Evolutionary conservation across 2,113 vertebrate genomes (phyloP).

Genomic region (Osmerus eperlanus): DNA sequence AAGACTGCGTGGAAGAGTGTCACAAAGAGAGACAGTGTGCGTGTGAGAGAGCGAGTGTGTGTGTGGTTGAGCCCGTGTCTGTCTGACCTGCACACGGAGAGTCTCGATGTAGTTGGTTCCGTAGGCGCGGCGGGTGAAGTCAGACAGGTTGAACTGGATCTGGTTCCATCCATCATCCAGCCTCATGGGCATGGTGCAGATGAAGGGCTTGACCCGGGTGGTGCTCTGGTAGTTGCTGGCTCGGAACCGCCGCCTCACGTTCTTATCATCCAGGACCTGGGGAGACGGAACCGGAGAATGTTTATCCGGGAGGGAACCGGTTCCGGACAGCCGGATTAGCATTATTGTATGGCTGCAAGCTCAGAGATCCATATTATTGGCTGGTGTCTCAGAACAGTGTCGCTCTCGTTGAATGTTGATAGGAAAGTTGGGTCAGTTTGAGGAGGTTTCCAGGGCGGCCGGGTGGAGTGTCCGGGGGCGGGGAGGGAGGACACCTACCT

Average conservation of each 20-base stretch:
- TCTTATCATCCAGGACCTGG: conserved; percentile 97
- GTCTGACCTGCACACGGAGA: conserved; percentile 86
- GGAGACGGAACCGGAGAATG: not conserved
- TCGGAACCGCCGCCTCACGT: conserved; percentile 88
- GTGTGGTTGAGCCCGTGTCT: not conserved
- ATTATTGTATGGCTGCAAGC: too few relatives aligned
- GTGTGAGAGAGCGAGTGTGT: not conserved
- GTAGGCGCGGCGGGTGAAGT: conserved; percentile 91
- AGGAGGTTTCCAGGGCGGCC: not conserved
- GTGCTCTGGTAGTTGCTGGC: conserved; percentile 98
- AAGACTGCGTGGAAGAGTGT: too few relatives aligned
- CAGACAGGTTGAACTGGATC: conserved; percentile 94
- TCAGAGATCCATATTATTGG: too few relatives aligned
- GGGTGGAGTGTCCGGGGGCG: not conserved
- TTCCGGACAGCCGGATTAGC: too few relatives aligned
- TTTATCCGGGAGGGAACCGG: too few relatives aligned
- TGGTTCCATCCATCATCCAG: conserved; percentile 98
- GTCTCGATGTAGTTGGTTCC: conserved; percentile 97
- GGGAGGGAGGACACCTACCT: conserved; percentile 69
- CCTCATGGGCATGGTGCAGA: conserved; percentile 98
- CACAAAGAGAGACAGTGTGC: not conserved
- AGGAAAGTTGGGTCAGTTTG: not conserved
- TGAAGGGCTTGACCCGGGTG: conserved; percentile 93
- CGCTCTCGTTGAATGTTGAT: too few relatives aligned
- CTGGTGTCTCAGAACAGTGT: too few relatives aligned